Base-by-base conservation (phyloP, 2,797 vertebrate genomes). In the Tympanoctomys barrerae region DNA sequence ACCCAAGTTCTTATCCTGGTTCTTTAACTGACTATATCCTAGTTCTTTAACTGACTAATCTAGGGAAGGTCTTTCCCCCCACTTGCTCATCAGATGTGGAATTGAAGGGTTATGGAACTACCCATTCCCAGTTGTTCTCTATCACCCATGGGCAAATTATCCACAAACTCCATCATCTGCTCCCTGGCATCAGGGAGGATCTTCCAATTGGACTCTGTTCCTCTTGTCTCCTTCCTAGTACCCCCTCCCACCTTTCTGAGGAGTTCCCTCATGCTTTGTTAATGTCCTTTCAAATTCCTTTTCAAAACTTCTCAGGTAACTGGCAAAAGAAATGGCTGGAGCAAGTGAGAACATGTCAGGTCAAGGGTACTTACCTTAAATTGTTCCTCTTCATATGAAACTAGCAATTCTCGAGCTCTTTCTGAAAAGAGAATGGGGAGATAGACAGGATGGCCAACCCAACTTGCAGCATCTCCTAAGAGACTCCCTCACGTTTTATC, bases 351-450 rank as follows among this genome's bases (percentile, higher is more conserved):
- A 59, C 39, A 97, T 19, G 5, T 31, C 36, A 52, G 24, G 16
- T 87, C 61, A 91, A 94, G 73, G 79, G 68, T 42, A 89, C 79
- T 98, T 98, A 99, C 99, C 98, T 99, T 98, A 96, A 99, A 99
- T 91, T 99, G 99, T 85, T 99, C 99, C 62, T 99, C 99, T 97
- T 99, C 99, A 84, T 99, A 99, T 4, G 99, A 99, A 4, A 99
- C 98, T 95, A 99, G 97, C n/a, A 99, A 97, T 49, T 99, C 99
- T 93, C 99, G 98, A 28, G 99, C 98, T 94, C 98, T 99, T 94
- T 99, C 99, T 99, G 97, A 75, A 97, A 97, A 97, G 12, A 98
- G 95, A 95, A 42, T 18, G 68, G 18, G 64, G 68, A 92, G 64
- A 92, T 4, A 90, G 42, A 84, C 77, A 71, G 24, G 71, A 42